These are phyloP conservation scores for Amblyopsis rosae DNA, from an alignment of 2,113 vertebrate genomes.

Conservation along the genomic window DNA sequence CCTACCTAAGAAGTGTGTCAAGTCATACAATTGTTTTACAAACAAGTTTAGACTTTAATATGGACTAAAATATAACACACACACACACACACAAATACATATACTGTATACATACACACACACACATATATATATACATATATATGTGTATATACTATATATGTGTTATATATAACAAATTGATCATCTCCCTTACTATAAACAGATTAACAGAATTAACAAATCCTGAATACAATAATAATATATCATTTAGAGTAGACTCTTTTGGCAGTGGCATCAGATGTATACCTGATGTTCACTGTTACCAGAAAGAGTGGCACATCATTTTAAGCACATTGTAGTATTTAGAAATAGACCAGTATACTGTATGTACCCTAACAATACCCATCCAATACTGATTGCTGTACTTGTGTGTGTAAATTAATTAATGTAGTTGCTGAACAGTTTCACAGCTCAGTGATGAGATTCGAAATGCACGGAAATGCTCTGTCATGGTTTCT, in stretches of 20 bases:
- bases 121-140: neutral
- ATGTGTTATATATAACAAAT: too few species aligned
- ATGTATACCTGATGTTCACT: neutral
- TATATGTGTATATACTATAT: neutral
- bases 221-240: neutral
- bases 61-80: too few species aligned
- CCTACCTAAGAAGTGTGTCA: too few species aligned
- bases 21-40: too few species aligned
- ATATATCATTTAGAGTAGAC: neutral
- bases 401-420: neutral
- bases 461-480: neutral
- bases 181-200: neutral
- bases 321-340: neutral
- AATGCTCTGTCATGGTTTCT: neutral
- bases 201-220: too few species aligned
- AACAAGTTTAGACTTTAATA: too few species aligned
- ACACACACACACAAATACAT: neutral
- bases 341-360: neutral
- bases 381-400: neutral
- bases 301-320: neutral
- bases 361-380: neutral
- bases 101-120: neutral
- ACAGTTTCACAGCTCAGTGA: neutral
- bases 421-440: neutral
- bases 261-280: neutral